Evolutionary conservation across 2,888 invertebrate species (phyloP), one percentile per base, ranked within the genome.

Genomic region (Acanthosepion lycidas): DNA sequence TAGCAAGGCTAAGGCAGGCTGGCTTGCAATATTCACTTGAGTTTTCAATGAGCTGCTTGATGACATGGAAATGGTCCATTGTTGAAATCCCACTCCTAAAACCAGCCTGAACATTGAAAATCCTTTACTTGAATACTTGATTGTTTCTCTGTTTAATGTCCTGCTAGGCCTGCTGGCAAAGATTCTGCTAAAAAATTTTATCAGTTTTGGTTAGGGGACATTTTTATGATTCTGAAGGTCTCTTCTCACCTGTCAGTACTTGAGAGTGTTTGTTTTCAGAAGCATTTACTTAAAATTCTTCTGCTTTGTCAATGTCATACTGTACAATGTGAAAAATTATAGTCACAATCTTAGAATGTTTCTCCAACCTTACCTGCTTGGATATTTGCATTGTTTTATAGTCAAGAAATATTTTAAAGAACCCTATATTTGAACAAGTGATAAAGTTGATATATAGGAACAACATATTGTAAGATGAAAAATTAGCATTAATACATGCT

Each of bases 1-100:
- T 15, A 78, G 78, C 78, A 78, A n/a, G 20, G n/a, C 15, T n/a
- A 78, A 78, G 78, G 78, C 78, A 51, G 51, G 28, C 28, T 51
- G n/a, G 93, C 12, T 93, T 93, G 48, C 93, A 93, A 28, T 93
- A 93, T 51, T 93, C 93, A 93, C 51, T 51, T 93, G 53, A 93
- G 93, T 93, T 93, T 93, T 93, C 93, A 93, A n/a, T 51, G 26
- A 93, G 53, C n/a, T 92, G 49, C 48, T 49, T 93, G 93, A 93
- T 93, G 53, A 93, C 53, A 93, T 93, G 51, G 93, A 93, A 48
- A 93, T 93, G 93, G 48, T 93, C n/a, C 15, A 93, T 93, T 93
- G 93, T 93, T 49, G 28, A 92, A 49, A 28, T 28, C 49, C 78
- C 51, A 51, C 93, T 93, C 93, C 18, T 93, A 93, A 93, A 92